Conservation (phyloP, 2,113 vertebrate species). For the Gasterosteus nipponicus region DNA sequence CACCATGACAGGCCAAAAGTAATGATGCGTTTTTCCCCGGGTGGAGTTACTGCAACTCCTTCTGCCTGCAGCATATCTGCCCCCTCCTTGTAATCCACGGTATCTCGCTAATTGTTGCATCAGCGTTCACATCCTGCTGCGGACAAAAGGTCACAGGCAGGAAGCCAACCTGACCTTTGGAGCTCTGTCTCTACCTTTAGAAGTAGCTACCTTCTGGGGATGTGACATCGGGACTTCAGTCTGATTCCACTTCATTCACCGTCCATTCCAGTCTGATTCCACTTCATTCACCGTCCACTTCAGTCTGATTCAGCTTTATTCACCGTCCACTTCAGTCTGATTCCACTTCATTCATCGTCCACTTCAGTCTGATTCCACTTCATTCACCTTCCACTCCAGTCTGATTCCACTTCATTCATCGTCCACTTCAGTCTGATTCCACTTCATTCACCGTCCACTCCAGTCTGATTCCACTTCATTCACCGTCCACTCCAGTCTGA, state of each 20-base stretch:
- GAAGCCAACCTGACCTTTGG: conserved; percentile 58
- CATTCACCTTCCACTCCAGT: too few species aligned
- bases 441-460: too few species aligned
- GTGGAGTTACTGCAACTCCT: conserved; percentile 6
- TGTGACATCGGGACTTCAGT: neutral
- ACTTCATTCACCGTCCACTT: too few species aligned
- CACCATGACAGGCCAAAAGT: neutral
- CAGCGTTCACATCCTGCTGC: conserved; percentile 38
- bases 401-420: too few species aligned
- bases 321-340: neutral
- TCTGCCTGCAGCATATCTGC: conserved; percentile 17
- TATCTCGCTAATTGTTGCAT: conserved; percentile 50
- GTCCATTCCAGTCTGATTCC: too few species aligned
- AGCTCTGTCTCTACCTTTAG: conserved; percentile 19
- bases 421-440: too few species aligned
- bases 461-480: too few species aligned
- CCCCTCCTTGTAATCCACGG: conserved; percentile 4
- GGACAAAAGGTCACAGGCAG: conserved; percentile 61
- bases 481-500: too few species aligned
- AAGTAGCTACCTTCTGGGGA: neutral
- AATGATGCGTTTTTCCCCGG: neutral
- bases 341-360: too few species aligned
- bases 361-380: too few species aligned
- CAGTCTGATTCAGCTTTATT: too few species aligned
- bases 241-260: too few species aligned